A percentile compares a stretch with the other conserved stretches of the same genome.
phyloP scores from a whole-genome alignment of 2,113 vertebrate genomes.

The Seriola dumerili region DNA sequence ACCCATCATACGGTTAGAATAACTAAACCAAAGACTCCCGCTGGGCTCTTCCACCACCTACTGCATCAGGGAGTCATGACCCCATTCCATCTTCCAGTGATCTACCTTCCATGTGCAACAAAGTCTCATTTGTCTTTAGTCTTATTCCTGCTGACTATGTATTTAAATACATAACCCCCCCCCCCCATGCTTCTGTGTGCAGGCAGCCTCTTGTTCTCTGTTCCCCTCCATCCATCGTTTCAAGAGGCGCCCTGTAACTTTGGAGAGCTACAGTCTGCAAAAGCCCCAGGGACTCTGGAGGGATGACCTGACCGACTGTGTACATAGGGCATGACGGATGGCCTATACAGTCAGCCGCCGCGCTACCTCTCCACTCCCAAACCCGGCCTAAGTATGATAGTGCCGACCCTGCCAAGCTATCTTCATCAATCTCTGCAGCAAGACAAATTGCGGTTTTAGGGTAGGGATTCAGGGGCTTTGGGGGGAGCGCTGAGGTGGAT shows the following conservation, averaged over 20 bases:
- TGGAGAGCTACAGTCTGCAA: conserved; percentile 47
- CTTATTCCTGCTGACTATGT: conserved; percentile 57
- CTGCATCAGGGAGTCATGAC: conserved; percentile 57
- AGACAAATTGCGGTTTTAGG: conserved; percentile 77
- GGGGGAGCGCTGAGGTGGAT: conserved; percentile 48
- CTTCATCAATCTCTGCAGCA: conserved; percentile 69
- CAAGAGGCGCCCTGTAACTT: conserved; percentile 46
- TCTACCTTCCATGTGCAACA: conserved; percentile 53
- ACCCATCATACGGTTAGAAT: conserved; percentile 46
- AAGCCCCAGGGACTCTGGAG: conserved; percentile 44
- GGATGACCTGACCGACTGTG: conserved; percentile 61
- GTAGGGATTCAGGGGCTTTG: conserved; percentile 55
- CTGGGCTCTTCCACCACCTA: conserved; percentile 55
- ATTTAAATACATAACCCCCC: conserved; percentile 45
- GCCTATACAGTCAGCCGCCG: conserved; percentile 51
- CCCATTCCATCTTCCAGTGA: conserved; percentile 62
- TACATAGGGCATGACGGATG: conserved; percentile 75
- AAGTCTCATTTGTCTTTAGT: conserved; percentile 66
- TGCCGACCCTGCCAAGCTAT: conserved; percentile 54
- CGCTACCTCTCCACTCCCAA: conserved; percentile 57
- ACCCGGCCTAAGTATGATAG: conserved; percentile 56
- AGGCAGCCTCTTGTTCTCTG: conserved; percentile 33
- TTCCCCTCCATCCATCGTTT: conserved; percentile 36
- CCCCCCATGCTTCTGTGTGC: conserved; percentile 45
- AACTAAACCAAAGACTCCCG: conserved; percentile 56